Percentiles rank a stretch among this genome's conserved stretches.
Conservation (phyloP, 2,888 invertebrate genomes). For the Agelastica alni region DNA sequence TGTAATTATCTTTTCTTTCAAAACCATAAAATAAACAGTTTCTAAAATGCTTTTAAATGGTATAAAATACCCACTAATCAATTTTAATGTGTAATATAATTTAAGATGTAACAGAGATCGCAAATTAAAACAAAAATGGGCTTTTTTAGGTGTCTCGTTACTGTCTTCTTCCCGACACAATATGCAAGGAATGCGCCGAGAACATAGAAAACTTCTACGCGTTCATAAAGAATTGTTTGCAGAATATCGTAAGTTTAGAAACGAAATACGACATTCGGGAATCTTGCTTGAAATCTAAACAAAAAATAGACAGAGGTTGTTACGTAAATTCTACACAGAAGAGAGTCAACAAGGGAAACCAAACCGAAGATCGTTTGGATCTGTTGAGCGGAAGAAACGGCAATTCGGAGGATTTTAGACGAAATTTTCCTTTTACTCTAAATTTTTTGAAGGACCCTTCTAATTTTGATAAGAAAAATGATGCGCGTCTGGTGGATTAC, state of each 20-base stretch:
- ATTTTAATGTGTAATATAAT: too few species aligned
- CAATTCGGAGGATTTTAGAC: conserved; percentile 28
- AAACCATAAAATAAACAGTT: too few species aligned
- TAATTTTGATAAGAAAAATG: conserved; percentile 11
- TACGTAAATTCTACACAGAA: conserved; percentile 52
- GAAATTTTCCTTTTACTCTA: conserved; percentile 30
- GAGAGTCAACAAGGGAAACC: conserved; percentile 46
- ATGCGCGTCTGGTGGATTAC: conserved; percentile 48
- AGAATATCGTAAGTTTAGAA: conserved; percentile 53
- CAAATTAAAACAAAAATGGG: too few species aligned
- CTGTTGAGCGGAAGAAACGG: conserved; percentile 33
- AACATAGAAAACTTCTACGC: conserved; percentile 51
- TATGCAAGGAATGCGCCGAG: conserved; percentile 51
- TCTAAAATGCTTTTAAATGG: too few species aligned
- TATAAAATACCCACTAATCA: too few species aligned
- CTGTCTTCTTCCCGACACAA: conserved; percentile 52
- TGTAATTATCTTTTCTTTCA: too few species aligned
- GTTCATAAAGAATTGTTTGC: conserved; percentile 53
- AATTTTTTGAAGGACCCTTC: conserved; percentile 26
- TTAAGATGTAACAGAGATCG: too few species aligned
- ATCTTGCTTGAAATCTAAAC: conserved; percentile 52
- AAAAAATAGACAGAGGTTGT: conserved; percentile 57
- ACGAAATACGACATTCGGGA: conserved; percentile 52
- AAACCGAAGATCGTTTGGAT: conserved; percentile 50
- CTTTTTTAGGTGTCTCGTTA: conserved; percentile 49